Base-by-base conservation (phyloP, 2,888 invertebrate genomes). In the Andrena camellia region DNA sequence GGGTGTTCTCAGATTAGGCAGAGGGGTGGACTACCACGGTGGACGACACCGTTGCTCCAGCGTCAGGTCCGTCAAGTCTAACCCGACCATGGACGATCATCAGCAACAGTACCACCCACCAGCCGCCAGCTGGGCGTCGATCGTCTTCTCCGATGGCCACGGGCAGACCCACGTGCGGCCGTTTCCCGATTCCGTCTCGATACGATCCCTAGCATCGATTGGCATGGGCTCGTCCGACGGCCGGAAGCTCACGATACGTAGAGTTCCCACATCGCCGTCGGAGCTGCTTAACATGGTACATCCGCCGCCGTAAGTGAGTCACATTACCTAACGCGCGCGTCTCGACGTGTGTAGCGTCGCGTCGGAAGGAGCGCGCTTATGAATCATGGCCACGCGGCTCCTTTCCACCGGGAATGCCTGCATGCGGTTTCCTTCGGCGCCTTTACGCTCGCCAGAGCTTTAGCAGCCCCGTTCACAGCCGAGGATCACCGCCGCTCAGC, bases 181-280 rank as follows among this genome's bases (percentile, higher is more conserved):
- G 3, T 91, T 90, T 69, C 86, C 88, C 71, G 97, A 97, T 94
- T 96, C 96, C 64, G 96, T 96, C 48, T 97, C 97, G 48, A 96
- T 97, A 85, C 95, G 97, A 85, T 97, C 97, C 64, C 95, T 97
- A 90, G 97, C 97, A 76, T 97, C 97, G 69, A 97, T 98, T 89
- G 97, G 97, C 69, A 97, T 98, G 96, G 98, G 98, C 48, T 98
- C 97, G 84, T 98, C 98, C 59, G 98, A 98, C 94, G 98, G 98
- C 64, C 96, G 97, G 90, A 97, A 97, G 95, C 96, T 98, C 95
- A 97, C 97, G 90, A 97, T 98, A 90, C 95, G 97, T 90, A 95
- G 97, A 92, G 97, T 98, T 89, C 98, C 98, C 77, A 97, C 97
- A 71, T 97, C 98, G 88, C 97, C 98, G 78, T 96, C 97, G 88